Percentiles rank a stretch among this genome's conserved stretches.
Conservation (phyloP, 2,888 invertebrate genomes). For the Heliconius aoede region DNA sequence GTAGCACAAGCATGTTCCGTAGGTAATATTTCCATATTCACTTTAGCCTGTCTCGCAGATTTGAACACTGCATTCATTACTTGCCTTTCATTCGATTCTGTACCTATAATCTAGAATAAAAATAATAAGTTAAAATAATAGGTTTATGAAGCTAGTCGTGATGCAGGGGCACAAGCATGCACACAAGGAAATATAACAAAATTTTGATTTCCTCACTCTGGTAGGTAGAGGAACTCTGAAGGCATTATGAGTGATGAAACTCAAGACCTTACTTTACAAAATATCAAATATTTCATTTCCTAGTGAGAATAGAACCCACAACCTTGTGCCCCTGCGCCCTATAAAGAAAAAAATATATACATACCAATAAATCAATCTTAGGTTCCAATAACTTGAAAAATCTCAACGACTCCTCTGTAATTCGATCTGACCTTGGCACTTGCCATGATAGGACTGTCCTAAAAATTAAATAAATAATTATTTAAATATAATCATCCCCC, state of each 20-base stretch:
- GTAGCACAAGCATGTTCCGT: conserved; percentile 94
- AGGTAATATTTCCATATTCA: conserved; percentile 91
- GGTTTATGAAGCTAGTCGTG: no score
- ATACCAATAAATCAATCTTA: conserved; percentile 90
- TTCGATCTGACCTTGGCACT: conserved; percentile 84
- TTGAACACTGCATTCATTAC: conserved; percentile 54
- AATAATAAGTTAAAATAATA: neutral
- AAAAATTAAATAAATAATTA: conserved; percentile 37
- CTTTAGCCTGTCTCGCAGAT: conserved; percentile 53
- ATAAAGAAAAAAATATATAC: conserved; percentile 41
- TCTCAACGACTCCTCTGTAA: conserved; percentile 89
- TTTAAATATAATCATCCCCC: neutral
- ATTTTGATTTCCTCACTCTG: no score
- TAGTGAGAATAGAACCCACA: neutral
- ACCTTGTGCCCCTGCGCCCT: no score
- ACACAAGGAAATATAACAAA: no score
- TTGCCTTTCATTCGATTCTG: conserved; percentile 61
- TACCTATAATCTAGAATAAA: conserved; percentile 62
- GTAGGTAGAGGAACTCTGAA: no score
- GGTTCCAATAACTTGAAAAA: conserved; percentile 93
- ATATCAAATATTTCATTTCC: neutral
- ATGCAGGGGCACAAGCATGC: no score
- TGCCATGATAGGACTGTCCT: conserved; percentile 94
- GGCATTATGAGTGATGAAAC: neutral
- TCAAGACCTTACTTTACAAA: neutral